Base-by-base conservation (phyloP, 2,888 invertebrate species). In the Steinernema scapterisci region DNA sequence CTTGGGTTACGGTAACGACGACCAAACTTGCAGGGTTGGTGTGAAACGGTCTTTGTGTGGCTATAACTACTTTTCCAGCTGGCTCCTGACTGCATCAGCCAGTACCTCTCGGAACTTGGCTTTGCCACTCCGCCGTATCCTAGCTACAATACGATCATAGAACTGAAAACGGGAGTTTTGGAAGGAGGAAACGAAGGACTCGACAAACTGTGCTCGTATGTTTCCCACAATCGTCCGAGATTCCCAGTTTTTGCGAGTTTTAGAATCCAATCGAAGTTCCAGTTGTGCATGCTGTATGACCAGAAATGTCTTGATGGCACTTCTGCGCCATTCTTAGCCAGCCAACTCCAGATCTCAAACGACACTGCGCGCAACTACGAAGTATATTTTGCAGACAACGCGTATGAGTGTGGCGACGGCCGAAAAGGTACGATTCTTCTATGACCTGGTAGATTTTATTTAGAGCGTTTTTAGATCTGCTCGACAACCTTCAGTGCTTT, bases 401-500 rank as follows among this genome's bases (percentile, higher is more conserved):
- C 16, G 1, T 63, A 63, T 31, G 63, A 63, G 19, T 63, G 63
- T 27, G 16, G 25, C 31, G 31, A 25, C 27, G 63, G 63, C 6
- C 27, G 63, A 25, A 25, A 27, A 9, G 63, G 63, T 63, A 63
- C n/a, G n/a, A n/a, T n/a, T n/a, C n/a, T n/a, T n/a, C n/a, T n/a
- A n/a, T n/a, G n/a, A n/a, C n/a, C n/a, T n/a, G n/a, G n/a, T n/a
- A n/a, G n/a, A n/a, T n/a, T n/a, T n/a, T n/a, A n/a, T n/a, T n/a
- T n/a, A n/a, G n/a, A 31, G 27, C 38, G 38, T 25, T 63, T 38
- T 25, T 38, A 63, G 63, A 31, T 5, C 63, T 63, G 16, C 31
- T 63, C 31, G 63, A 63, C 25, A 63, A 63, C n/a, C 31, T 63
- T 16, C 63, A 63, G 16, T 63, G 63, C 63, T 63, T 63, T 31